Percentiles rank a stretch among this genome's conserved stretches.
phyloP scores from a whole-genome alignment of 2,113 vertebrate genomes.

The Neopipo cinnamomea region DNA sequence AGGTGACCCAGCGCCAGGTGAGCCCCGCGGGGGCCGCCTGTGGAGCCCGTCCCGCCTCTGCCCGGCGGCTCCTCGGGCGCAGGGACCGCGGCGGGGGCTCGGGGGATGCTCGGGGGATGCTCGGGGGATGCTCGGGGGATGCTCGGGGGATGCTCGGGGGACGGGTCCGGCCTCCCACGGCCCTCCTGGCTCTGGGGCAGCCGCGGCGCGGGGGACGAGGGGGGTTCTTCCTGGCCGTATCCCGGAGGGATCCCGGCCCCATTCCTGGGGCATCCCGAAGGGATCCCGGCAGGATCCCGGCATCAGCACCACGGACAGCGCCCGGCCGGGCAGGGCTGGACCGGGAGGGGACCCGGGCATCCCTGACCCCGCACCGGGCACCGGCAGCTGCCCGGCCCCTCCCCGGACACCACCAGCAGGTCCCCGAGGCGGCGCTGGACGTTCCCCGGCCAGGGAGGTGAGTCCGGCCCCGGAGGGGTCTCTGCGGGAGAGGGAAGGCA shows the following conservation, averaged over 20 bases:
- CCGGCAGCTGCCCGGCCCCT: neutral
- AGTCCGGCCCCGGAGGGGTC: neutral
- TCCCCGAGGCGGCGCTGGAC: neutral
- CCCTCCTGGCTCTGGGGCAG: neutral
- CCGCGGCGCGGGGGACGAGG: no score
- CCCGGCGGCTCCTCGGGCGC: neutral
- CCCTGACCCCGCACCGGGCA: neutral
- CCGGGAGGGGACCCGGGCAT: neutral
- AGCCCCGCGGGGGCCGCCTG: conserved; percentile 8
- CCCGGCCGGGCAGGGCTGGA: neutral
- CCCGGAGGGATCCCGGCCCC: no score
- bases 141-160: neutral
- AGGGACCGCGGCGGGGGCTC: neutral
- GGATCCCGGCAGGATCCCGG: neutral
- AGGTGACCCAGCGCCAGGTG: conserved; percentile 32
- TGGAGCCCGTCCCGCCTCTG: neutral
- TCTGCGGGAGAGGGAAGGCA: neutral
- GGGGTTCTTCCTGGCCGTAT: neutral
- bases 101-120: neutral
- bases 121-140: neutral
- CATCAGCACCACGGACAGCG: conserved; percentile 52
- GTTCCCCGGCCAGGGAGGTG: neutral
- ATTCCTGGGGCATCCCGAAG: neutral
- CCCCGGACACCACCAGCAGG: neutral
- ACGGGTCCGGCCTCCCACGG: neutral